Evolutionary conservation across 1,140 invertebrate species (phyloP).

Genomic region (Caerostris darwini): DNA sequence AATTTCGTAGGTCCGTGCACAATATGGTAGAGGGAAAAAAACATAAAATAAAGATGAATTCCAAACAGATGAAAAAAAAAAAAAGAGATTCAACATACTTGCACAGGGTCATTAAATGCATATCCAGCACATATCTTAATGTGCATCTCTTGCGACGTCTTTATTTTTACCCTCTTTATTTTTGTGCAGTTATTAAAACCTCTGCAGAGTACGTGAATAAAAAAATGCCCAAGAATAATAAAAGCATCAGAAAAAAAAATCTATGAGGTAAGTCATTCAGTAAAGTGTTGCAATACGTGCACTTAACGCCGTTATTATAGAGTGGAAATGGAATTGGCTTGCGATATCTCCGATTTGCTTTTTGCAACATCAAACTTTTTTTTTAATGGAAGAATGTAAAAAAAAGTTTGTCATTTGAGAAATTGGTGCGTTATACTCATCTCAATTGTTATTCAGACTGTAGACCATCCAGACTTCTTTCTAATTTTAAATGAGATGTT

Average conservation of each 20-base stretch:
- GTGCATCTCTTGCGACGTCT: constrained; percentile 42
- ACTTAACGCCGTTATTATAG: constrained; percentile 20
- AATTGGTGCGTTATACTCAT: no score
- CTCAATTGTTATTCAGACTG: no score
- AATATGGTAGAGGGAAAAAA: not conserved
- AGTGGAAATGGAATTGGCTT: not conserved
- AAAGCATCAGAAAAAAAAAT: not conserved
- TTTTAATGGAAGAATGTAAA: no score
- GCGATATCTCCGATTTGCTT: no score
- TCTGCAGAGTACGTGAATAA: not conserved
- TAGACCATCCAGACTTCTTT: no score
- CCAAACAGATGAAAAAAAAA: not conserved
- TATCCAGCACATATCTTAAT: constrained; percentile 59
- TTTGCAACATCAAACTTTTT: no score
- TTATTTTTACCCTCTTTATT: constrained; percentile 45
- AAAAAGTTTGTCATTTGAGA: no score
- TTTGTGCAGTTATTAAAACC: constrained; percentile 45
- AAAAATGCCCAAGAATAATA: not conserved
- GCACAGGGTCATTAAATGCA: constrained; percentile 60
- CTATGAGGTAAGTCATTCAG: constrained; percentile 9
- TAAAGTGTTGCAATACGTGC: not conserved
- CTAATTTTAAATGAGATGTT: no score
- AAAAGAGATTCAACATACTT: constrained; percentile 1
- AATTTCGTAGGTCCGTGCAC: constrained; percentile 7
- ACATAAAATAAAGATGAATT: not conserved